phyloP scores from a whole-genome alignment of 2,797 vertebrate species.

The Eutrigla gurnardus region DNA sequence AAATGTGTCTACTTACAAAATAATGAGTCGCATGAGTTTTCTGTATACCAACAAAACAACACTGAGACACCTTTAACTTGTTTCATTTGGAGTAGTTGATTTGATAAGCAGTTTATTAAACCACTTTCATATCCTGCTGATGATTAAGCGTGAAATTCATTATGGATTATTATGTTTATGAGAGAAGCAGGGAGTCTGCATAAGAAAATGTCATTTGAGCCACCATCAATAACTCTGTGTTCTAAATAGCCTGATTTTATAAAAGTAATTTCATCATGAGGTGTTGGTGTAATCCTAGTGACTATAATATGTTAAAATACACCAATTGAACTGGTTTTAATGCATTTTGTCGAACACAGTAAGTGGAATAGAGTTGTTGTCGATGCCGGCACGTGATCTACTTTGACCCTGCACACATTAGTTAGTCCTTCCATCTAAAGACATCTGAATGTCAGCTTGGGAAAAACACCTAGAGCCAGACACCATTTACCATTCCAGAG shows the following conservation, averaged over 20 bases:
- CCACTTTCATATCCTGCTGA: slow-evolving; percentile 11
- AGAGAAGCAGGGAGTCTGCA: slow-evolving; percentile 1
- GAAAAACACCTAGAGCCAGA: slow-evolving; percentile 16
- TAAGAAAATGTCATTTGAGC: background rate
- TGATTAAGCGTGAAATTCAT: slow-evolving; percentile 29
- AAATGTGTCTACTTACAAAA: background rate
- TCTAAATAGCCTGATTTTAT: background rate
- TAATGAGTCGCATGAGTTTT: background rate
- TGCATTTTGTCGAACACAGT: background rate
- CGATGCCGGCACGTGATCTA: slow-evolving; percentile 38
- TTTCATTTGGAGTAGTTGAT: slow-evolving; percentile 7
- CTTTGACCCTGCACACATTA: slow-evolving; percentile 27
- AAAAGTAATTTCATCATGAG: background rate
- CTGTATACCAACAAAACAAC: background rate
- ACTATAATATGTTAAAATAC: background rate
- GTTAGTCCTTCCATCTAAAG: slow-evolving; percentile 18
- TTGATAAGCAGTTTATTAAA: slow-evolving; percentile 17
- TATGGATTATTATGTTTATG: slow-evolving; percentile 24
- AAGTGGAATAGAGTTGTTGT: slow-evolving; percentile 16
- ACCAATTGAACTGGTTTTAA: background rate
- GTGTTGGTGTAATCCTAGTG: background rate
- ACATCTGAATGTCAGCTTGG: slow-evolving; percentile 6
- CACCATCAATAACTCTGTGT: background rate
- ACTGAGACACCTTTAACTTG: background rate
- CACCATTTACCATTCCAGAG: background rate